Evolutionary conservation across 92 coral and sea anemone species (phyloP).

Genomic region (Plumapathes pennacea): DNA sequence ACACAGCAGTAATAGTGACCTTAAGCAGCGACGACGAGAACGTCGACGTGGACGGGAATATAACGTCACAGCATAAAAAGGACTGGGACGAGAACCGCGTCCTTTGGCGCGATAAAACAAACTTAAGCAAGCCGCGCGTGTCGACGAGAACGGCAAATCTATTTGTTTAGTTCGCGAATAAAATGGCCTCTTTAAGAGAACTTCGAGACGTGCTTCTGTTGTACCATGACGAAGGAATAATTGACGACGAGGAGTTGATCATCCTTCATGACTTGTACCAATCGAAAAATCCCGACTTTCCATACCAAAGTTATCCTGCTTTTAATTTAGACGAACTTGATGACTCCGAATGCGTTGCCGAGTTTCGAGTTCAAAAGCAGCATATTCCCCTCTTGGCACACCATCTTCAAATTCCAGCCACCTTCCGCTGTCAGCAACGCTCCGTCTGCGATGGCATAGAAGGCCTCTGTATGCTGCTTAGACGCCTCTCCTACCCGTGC

Average conservation of each 20-base stretch:
- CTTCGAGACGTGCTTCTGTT: not conserved
- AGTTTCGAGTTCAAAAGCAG: not conserved
- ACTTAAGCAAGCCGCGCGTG: conserved; percentile 1
- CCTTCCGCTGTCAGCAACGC: conserved; percentile 2
- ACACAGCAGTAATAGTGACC: no score
- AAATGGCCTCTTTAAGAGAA: not conserved
- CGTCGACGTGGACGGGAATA: no score
- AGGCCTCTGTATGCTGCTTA: not conserved
- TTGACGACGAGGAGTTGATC: not conserved
- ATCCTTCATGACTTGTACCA: not conserved
- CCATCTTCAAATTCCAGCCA: conserved; percentile 1
- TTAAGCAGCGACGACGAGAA: no score
- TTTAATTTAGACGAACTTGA: conserved; percentile 6
- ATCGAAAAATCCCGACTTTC: conserved; percentile 1
- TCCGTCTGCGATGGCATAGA: conserved; percentile 1
- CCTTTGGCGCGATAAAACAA: conserved; percentile 2
- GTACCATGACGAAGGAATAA: conserved; percentile 1
- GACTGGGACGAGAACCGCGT: conserved; percentile 8
- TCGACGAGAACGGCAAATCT: not conserved
- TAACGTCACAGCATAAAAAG: no score
- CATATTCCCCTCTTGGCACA: not conserved
- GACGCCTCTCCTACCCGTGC: conserved; percentile 3
- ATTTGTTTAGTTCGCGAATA: no score
- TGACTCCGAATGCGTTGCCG: no score
- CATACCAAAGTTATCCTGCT: not conserved